Evolutionary conservation across 2,888 invertebrate species (phyloP).

Genomic region (Drosophila picticornis): DNA sequence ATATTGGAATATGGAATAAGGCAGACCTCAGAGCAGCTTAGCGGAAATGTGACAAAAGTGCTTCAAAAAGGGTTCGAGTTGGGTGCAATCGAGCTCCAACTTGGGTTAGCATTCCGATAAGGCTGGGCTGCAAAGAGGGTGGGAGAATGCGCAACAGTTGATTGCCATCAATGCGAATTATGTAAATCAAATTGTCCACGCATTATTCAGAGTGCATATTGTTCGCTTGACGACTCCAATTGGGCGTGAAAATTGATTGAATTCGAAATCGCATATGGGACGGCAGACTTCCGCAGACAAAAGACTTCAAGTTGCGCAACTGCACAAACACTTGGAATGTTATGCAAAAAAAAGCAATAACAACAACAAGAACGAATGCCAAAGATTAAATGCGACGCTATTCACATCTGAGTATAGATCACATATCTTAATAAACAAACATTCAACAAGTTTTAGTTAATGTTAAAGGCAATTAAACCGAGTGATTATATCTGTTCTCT

Average conservation of each 20-base stretch:
- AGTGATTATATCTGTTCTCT: neutral
- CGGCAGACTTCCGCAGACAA: neutral
- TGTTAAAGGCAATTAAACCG: neutral
- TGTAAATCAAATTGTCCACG: conserved; percentile 76
- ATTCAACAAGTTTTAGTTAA: neutral
- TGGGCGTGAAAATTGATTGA: conserved; percentile 58
- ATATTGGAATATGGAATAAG: neutral
- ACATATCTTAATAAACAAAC: neutral
- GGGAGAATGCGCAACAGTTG: conserved; percentile 62
- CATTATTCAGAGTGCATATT: conserved; percentile 59
- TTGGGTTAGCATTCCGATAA: neutral
- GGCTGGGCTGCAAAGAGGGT: neutral
- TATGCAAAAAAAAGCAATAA: neutral
- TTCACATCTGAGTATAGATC: neutral
- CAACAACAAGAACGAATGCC: neutral
- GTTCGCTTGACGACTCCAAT: conserved; percentile 50
- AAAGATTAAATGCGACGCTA: neutral
- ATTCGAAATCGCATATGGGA: conserved; percentile 17
- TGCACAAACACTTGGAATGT: neutral
- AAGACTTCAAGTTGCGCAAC: conserved; percentile 6
- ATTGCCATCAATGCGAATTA: conserved; percentile 73
- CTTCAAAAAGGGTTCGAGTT: conserved; percentile 39
- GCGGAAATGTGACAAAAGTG: conserved; percentile 53
- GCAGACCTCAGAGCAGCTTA: conserved; percentile 40
- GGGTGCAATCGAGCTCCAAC: conserved; percentile 5